Evolutionary conservation across 2,113 vertebrate species (phyloP), one percentile per base, ranked within the genome.

Genomic region (Holacanthus passer): DNA sequence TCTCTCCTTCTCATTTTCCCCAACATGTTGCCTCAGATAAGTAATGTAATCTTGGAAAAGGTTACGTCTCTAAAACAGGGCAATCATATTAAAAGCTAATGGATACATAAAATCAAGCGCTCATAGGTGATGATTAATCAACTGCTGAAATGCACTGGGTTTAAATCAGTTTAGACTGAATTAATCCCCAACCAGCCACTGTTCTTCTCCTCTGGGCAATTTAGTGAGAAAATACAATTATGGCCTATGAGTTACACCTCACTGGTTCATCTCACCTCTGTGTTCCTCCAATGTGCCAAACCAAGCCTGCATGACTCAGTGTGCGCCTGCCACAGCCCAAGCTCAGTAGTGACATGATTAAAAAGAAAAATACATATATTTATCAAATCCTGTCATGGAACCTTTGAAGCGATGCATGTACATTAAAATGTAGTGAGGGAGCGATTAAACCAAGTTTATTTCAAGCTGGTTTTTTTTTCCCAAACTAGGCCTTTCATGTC

Each of bases 211-310:
- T 93, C 89, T 86, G 90, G 94, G 93, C 93, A 93, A 95, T 94
- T 94, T 94, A 92, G 89, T 81, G 88, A 82, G 88, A 94, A 96
- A 95, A 96, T 92, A 94, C 92, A 95, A 95, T 95, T 93, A 95
- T 77, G 81, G 85, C 79, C 83, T 80, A 91, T 92, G 92, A 94
- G 92, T 93, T 93, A 88, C 91, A 93, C 87, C 87, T 93, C 87
- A 85, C 68, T 83, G 91, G 80, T 92, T 94, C 93, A 86, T 90
- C 85, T 90, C 89, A 79, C 77, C 83, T 87, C 81, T 78, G 77
- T 78, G 84, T 83, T 89, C 52, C 83, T 87, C 78, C 55, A 63
- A 19, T 70, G 63, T 71, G 76, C 81, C 62, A 65, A 89, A 79
- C 39, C 53, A 60, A 56, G 87, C 77, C 53, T 83, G 77, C 29